Evolutionary conservation across 2,113 vertebrate species (phyloP).

Genomic region (Prunella himalayana): DNA sequence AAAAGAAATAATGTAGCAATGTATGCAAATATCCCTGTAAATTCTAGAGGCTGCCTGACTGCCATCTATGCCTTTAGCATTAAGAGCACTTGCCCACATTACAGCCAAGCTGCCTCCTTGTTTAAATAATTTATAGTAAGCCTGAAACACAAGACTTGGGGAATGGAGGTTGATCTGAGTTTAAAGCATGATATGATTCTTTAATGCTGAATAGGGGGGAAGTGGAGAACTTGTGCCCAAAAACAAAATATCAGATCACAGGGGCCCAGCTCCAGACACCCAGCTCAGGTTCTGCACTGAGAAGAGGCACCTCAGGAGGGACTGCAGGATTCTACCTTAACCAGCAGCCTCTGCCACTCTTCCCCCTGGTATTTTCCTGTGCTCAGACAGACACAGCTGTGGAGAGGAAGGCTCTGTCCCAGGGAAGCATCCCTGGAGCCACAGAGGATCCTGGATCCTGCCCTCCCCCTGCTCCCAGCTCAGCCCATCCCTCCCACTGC

Average conservation of each 20-base stretch:
- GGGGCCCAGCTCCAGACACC: background rate
- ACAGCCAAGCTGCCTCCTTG: background rate
- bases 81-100: background rate
- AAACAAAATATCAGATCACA: background rate
- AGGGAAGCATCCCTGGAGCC: background rate
- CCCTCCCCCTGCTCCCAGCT: background rate
- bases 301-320: background rate
- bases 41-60: background rate
- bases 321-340: fast-evolving
- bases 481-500: fast-evolving
- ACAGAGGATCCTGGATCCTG: background rate
- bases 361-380: background rate
- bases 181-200: background rate
- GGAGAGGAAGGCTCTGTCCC: background rate
- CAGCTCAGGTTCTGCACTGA: background rate
- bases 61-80: background rate
- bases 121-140: background rate
- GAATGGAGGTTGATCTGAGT: background rate
- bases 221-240: background rate
- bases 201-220: background rate
- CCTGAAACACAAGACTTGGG: background rate
- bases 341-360: background rate
- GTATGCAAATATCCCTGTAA: background rate
- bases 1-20: background rate
- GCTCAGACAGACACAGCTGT: background rate